Conservation (phyloP, 2,888 invertebrate species). For the Bellardia pandia region DNA sequence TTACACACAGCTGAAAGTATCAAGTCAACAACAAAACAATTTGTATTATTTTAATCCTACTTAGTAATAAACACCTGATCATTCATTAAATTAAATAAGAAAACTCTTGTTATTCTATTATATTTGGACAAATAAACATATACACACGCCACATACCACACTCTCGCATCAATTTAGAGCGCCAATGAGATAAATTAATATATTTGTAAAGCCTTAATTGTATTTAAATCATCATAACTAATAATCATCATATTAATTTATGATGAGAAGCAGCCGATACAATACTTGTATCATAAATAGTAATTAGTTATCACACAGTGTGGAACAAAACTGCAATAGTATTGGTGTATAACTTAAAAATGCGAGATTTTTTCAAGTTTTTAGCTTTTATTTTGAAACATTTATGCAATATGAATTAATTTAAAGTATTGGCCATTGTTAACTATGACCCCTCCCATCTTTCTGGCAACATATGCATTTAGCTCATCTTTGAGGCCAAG, state of each 20-base stretch:
- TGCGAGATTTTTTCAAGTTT: no score
- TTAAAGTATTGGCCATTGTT: no score
- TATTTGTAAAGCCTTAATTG: conserved; percentile 54
- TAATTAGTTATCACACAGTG: conserved; percentile 37
- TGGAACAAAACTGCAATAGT: background rate
- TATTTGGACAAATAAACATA: background rate
- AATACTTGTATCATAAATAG: conserved; percentile 19
- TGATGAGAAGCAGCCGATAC: conserved; percentile 41
- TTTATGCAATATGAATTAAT: no score
- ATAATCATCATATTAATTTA: conserved; percentile 59
- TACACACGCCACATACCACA: background rate
- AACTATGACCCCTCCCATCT: no score
- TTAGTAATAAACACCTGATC: conserved; percentile 68
- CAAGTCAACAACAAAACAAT: conserved; percentile 1
- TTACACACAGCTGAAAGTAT: background rate
- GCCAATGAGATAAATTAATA: conserved; percentile 49
- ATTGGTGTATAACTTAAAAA: background rate
- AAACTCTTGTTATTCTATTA: conserved; percentile 14
- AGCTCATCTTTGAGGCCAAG: no score
- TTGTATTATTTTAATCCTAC: conserved; percentile 60
- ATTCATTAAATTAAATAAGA: conserved; percentile 30
- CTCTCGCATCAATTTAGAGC: background rate
- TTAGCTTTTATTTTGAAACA: no score
- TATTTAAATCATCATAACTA: conserved; percentile 60
- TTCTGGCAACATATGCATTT: no score